Conservation (phyloP, 2,888 invertebrate species). For the Lithophane socia region DNA sequence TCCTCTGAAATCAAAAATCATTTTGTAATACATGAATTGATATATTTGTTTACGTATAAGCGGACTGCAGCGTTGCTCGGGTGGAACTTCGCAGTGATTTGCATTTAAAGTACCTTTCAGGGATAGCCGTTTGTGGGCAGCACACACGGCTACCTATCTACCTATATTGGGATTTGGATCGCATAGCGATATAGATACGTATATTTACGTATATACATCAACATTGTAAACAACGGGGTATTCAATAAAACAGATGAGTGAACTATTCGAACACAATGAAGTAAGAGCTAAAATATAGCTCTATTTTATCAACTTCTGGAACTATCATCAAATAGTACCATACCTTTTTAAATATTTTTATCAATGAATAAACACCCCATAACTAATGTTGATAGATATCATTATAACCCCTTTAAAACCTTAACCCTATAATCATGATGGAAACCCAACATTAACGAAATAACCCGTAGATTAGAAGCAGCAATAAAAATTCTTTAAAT, state of each 20-base stretch:
- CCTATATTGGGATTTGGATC: constrained; percentile 64
- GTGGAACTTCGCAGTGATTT: constrained; percentile 79
- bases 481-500: constrained; percentile 61
- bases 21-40: constrained; percentile 40
- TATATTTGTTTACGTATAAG: constrained; percentile 48
- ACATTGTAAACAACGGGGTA: constrained; percentile 66
- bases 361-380: not conserved
- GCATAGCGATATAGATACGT: constrained; percentile 49
- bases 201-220: constrained; percentile 47
- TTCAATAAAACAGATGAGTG: not conserved
- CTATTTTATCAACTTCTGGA: constrained; percentile 5
- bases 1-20: constrained; percentile 13
- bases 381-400: not conserved
- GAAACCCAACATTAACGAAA: constrained; percentile 18
- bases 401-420: not conserved
- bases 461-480: constrained; percentile 34
- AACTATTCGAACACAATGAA: constrained; percentile 10
- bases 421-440: constrained; percentile 19
- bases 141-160: constrained; percentile 49
- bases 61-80: constrained; percentile 60
- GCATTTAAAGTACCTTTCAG: constrained; percentile 83
- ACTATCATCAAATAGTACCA: not conserved
- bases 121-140: constrained; percentile 73
- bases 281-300: not conserved
- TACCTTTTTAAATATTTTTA: not conserved